Conservation (phyloP, 1,140 invertebrate species). For the Copidosoma floridanum region DNA sequence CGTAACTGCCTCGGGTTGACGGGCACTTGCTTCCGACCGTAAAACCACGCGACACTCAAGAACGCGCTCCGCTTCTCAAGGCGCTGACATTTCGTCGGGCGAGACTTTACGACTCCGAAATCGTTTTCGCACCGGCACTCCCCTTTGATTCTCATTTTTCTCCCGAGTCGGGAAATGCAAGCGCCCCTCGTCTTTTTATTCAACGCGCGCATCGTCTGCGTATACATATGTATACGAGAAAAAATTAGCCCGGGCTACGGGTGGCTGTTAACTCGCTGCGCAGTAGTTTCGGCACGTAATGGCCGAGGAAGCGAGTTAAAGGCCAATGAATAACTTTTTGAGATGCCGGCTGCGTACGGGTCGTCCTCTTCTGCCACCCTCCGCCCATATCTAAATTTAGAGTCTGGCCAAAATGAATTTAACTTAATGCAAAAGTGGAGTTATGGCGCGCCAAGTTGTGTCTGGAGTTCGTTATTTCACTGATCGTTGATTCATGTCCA, state of each 20-base stretch:
- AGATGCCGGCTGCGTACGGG: constrained; percentile 8
- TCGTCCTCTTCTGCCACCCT: neutral
- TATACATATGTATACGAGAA: neutral
- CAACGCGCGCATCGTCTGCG: constrained; percentile 4
- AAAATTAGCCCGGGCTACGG: constrained; percentile 18
- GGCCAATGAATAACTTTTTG: constrained; percentile 24
- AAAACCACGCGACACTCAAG: constrained; percentile 28
- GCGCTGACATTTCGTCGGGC: neutral
- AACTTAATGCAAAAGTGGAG: constrained; percentile 16
- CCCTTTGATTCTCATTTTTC: neutral
- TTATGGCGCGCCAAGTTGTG: too few species aligned
- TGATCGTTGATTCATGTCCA: too few species aligned
- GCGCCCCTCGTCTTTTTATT: constrained; percentile 1
- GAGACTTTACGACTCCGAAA: neutral
- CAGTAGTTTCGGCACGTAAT: constrained; percentile 25
- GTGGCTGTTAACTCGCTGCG: constrained; percentile 8
- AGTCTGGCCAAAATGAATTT: neutral
- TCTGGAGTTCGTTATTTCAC: too few species aligned
- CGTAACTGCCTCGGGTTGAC: constrained; percentile 30
- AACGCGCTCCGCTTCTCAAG: too few species aligned
- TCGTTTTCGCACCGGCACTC: neutral
- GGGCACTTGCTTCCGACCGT: constrained; percentile 30
- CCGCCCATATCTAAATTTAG: too few species aligned
- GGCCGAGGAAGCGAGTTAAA: constrained; percentile 19
- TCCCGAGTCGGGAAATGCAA: too few species aligned